Evolutionary conservation across 1,140 invertebrate genomes (phyloP), one percentile per base, ranked within the genome.

Genomic region (Pomacea maculata): DNA sequence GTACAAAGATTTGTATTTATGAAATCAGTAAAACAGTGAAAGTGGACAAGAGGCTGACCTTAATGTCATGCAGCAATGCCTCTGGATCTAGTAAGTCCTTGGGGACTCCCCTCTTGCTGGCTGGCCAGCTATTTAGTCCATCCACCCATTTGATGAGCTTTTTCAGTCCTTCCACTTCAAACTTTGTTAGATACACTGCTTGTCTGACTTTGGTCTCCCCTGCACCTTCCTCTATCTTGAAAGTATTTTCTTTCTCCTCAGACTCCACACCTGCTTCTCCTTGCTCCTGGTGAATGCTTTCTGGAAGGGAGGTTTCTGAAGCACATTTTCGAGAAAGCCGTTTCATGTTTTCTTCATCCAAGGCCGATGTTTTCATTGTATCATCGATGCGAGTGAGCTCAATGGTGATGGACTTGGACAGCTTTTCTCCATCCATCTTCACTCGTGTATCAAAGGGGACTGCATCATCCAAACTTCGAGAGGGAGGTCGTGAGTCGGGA

Each of bases 1-100:
- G 25, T 25, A 25, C 25, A 25, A 25, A 25, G 25, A 25, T 25
- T 25, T 45, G 34, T 45, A 45, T 45, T 6, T 45, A 45, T 45
- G 6, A 45, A 45, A 45, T 45, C 34, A 45, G 34, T 45, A 45
- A 45, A 45, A 45, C 34, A 45, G 34, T 45, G 34, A 6, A 45
- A 45, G 34, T 4, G 34, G 2, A 4, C 34, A 45, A 45, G 34
- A 45, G 34, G 34, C 79, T 78, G 85, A 92, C 92, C 86, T 90
- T 89, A 25, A 98, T 95, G 88, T 98, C 97, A 80, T 95, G 94
- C 70, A 99, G 95, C 10, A 99, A 91, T 1, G 95, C 95, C 63
- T 98, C 96, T 1, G 97, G 96, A 92, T 99, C 96, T 0, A 94
- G 93, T 34, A 99, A 94, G 52, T 99, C 92, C 86, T 97, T 96